phyloP scores from a whole-genome alignment of 2,113 vertebrate species.

The Spermophilus dauricus region DNA sequence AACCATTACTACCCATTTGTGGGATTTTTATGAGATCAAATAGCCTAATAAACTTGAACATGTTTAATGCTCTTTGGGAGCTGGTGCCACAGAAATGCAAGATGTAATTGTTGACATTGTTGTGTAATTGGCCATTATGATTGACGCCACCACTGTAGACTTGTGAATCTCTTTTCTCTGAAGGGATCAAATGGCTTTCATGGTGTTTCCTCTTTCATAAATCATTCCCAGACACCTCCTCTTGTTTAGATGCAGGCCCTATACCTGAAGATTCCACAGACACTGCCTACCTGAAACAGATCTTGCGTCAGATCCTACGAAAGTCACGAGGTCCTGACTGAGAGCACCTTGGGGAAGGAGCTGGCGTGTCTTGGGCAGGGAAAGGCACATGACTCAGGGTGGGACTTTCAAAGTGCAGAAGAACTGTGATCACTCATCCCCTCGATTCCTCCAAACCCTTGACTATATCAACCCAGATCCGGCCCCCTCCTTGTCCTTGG shows the following conservation, averaged over 20 bases:
- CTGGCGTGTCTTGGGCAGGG: background rate
- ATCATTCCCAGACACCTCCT: background rate
- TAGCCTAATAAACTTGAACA: constrained; percentile 64
- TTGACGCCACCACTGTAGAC: background rate
- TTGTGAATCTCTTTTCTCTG: background rate
- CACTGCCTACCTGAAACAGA: constrained; percentile 20
- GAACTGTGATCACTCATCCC: background rate
- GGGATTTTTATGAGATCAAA: constrained; percentile 74
- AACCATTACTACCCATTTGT: constrained; percentile 61
- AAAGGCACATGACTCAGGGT: constrained; percentile 62
- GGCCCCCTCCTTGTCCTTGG: background rate
- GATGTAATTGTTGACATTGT: constrained; percentile 9
- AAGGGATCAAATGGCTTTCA: background rate
- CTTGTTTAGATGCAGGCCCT: constrained; percentile 1
- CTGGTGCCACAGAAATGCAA: background rate
- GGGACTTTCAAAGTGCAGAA: constrained; percentile 60
- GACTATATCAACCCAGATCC: background rate
- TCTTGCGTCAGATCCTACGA: constrained; percentile 63
- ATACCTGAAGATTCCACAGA: background rate
- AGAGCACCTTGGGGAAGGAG: background rate
- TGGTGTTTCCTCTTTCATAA: background rate
- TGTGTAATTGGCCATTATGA: background rate
- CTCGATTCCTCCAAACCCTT: background rate
- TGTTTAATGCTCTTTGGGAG: constrained; percentile 44
- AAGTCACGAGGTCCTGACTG: background rate